These are phyloP conservation scores for Brachyhypopomus occidentalis DNA, from an alignment of 2,113 vertebrate genomes.

Conservation along the genomic window DNA sequence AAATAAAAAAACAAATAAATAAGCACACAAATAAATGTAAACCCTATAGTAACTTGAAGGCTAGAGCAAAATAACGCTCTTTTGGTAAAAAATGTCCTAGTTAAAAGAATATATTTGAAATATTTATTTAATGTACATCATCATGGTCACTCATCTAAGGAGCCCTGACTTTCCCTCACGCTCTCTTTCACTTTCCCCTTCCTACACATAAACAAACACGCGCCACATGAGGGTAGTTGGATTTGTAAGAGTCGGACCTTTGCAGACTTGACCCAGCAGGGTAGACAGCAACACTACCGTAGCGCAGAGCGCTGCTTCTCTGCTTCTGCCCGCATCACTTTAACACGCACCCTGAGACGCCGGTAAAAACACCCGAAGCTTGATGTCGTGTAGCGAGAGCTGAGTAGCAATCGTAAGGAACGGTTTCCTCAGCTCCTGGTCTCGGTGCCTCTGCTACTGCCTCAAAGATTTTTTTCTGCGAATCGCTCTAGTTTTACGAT, in stretches of 20 bases:
- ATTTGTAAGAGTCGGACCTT: neutral
- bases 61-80: no score
- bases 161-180: neutral
- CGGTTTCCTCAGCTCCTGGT: neutral
- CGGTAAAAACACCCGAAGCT: neutral
- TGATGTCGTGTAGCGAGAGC: neutral
- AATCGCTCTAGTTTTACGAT: neutral
- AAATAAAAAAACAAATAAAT: no score
- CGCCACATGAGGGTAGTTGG: neutral
- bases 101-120: no score
- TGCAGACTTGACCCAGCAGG: neutral
- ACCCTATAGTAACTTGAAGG: no score
- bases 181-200: neutral
- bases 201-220: neutral
- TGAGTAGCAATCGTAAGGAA: neutral
- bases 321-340: no score
- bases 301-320: no score
- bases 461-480: neutral
- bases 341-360: neutral
- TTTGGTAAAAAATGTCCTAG: no score
- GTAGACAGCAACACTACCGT: neutral
- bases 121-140: no score
- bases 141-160: no score
- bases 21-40: no score
- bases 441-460: neutral